Percentiles rank a stretch among this genome's conserved stretches.
Conservation (phyloP, 2,113 vertebrate genomes). For the Pteronura brasiliensis region DNA sequence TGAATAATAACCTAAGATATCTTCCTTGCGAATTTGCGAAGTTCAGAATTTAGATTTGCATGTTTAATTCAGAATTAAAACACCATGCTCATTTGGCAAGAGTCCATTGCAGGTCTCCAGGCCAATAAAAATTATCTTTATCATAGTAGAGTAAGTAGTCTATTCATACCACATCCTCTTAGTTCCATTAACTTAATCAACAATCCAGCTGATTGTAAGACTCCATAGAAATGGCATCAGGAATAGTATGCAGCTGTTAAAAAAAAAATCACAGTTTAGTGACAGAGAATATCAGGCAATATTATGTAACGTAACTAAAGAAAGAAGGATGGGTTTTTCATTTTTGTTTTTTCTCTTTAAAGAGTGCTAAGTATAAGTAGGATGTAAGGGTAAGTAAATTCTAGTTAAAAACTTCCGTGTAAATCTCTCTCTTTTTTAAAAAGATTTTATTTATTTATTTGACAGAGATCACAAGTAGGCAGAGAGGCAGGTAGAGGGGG, state of each 20-base stretch:
- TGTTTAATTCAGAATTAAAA: not conserved
- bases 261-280: not conserved
- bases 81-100: not conserved
- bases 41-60: not conserved
- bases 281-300: not conserved
- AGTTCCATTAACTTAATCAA: not conserved
- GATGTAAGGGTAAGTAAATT: not conserved
- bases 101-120: not conserved
- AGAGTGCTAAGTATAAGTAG: not conserved
- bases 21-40: not conserved
- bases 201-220: not conserved
- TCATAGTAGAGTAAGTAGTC: not conserved
- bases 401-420: constrained; percentile 1
- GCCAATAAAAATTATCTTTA: not conserved
- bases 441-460: no score
- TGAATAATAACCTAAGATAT: not conserved
- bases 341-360: not conserved
- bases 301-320: not conserved
- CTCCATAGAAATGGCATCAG: not conserved
- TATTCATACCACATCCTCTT: not conserved
- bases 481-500: no score
- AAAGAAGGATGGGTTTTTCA: not conserved
- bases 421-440: not conserved
- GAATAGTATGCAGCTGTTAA: not conserved
- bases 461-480: no score